A percentile compares a stretch with the other conserved stretches of the same genome.
These are phyloP conservation scores for Sigmodon hispidus DNA, from an alignment of 2,113 vertebrate species.

Conservation along the genomic window DNA sequence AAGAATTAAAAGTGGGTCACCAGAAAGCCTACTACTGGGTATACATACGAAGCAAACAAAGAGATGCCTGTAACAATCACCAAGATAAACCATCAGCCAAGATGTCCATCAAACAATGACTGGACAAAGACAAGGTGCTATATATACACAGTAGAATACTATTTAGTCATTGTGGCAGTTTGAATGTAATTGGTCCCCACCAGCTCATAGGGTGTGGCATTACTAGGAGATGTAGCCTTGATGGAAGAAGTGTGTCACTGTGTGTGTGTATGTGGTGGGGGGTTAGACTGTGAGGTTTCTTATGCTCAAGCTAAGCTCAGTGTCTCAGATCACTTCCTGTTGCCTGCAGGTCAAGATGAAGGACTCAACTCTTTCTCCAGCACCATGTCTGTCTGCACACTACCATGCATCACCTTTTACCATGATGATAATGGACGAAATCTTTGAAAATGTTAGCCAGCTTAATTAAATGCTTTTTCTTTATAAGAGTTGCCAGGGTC, in stretches of 20 bases:
- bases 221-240: neutral
- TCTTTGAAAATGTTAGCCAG: neutral
- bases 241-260: neutral
- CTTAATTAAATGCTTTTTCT: neutral
- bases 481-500: neutral
- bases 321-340: neutral
- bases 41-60: neutral
- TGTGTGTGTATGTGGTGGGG: too few relatives aligned
- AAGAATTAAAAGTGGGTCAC: neutral
- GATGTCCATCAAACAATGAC: neutral
- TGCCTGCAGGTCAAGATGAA: neutral
- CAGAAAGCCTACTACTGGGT: neutral
- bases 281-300: neutral
- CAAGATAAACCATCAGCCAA: neutral
- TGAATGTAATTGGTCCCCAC: neutral
- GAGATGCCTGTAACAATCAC: neutral
- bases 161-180: neutral
- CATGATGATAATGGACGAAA: neutral
- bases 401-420: neutral
- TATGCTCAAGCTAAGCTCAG: neutral
- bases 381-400: neutral
- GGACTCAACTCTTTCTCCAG: neutral
- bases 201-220: neutral
- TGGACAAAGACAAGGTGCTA: neutral
- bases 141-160: neutral